Evolutionary conservation across 2,797 vertebrate species (phyloP).

Genomic region (Benthosema pterotum): DNA sequence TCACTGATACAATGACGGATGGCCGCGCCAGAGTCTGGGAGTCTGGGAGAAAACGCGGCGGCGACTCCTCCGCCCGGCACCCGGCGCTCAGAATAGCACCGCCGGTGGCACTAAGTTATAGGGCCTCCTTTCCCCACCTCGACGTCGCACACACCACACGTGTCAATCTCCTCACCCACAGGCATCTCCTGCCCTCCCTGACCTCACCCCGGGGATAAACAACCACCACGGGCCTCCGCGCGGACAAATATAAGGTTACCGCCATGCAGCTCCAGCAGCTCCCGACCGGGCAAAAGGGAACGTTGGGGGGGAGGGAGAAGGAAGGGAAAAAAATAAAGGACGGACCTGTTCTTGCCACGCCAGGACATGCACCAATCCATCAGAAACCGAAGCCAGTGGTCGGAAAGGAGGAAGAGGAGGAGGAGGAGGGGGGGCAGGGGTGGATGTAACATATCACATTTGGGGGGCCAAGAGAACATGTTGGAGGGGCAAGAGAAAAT

Average conservation of each 20-base stretch:
- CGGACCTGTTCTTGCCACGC: slow-evolving; percentile 30
- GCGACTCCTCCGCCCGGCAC: too few relatives aligned
- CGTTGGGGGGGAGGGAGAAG: too few relatives aligned
- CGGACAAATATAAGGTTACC: slow-evolving; percentile 52
- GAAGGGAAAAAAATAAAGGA: slow-evolving; percentile 46
- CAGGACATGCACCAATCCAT: slow-evolving; percentile 61
- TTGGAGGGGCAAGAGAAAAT: too few relatives aligned
- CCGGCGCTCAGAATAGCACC: slow-evolving; percentile 55
- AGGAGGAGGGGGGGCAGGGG: too few relatives aligned
- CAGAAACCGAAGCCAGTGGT: slow-evolving; percentile 60
- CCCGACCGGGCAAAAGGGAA: too few relatives aligned
- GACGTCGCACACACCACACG: slow-evolving; percentile 46
- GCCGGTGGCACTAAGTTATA: slow-evolving; percentile 41
- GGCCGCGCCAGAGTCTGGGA: slow-evolving; percentile 29
- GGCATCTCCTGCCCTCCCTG: slow-evolving; percentile 44
- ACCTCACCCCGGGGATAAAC: slow-evolving; percentile 44
- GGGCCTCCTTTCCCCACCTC: slow-evolving; percentile 57
- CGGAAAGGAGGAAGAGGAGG: neutral
- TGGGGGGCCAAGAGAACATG: too few relatives aligned
- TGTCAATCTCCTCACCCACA: slow-evolving; percentile 51
- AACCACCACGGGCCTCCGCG: slow-evolving; percentile 17
- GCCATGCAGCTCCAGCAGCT: too few relatives aligned
- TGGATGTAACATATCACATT: too few relatives aligned
- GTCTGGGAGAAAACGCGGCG: slow-evolving; percentile 41
- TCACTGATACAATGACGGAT: slow-evolving; percentile 47